Evolutionary conservation across 2,797 vertebrate genomes (phyloP).

Genomic region (Scyliorhinus canicula): DNA sequence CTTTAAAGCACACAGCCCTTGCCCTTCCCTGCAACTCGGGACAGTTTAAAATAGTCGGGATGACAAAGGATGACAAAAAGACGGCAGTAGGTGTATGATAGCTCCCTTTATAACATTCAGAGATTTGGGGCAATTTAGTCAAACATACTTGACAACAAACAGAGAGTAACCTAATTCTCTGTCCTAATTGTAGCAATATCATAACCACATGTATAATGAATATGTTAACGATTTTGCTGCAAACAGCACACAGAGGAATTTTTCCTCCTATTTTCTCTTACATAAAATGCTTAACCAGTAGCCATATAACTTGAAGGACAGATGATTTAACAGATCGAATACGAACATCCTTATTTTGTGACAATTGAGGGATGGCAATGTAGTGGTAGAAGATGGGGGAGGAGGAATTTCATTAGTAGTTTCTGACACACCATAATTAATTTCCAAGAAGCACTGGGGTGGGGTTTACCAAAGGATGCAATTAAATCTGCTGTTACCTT

Average conservation of each 20-base stretch:
- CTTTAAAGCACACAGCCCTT: too few species aligned
- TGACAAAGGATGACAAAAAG: not conserved
- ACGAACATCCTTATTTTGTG: not conserved
- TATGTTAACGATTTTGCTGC: not conserved
- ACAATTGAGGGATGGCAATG: not conserved
- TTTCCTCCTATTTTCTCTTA: not conserved
- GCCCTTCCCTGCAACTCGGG: too few species aligned
- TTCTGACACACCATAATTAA: conserved; percentile 2
- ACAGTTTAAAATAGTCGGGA: not conserved
- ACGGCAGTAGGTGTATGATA: not conserved
- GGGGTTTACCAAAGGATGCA: not conserved
- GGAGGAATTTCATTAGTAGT: conserved; percentile 28
- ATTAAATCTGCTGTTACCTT: not conserved
- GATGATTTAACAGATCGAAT: conserved; percentile 11
- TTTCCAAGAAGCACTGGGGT: not conserved
- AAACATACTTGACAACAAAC: not conserved
- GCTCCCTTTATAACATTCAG: not conserved
- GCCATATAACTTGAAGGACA: not conserved
- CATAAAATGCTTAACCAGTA: not conserved
- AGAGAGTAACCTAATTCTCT: not conserved
- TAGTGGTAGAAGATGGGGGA: conserved; percentile 14
- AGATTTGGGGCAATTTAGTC: not conserved
- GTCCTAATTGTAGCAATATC: not conserved
- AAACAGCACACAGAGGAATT: too few species aligned
- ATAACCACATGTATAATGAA: not conserved